Conservation (phyloP, 2,888 invertebrate species). For the Hyposoter dolosus region DNA sequence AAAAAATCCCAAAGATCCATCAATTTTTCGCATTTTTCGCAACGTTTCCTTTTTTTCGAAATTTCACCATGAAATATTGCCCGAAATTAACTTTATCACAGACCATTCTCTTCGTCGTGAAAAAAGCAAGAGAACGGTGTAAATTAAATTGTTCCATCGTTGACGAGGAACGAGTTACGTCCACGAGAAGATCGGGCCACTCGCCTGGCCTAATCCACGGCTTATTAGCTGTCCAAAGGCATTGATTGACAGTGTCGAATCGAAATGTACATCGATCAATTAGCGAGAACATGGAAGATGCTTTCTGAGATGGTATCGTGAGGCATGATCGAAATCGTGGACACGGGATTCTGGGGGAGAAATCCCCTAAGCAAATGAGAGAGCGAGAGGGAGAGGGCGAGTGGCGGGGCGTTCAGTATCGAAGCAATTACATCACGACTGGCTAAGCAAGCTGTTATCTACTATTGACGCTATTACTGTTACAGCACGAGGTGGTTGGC, state of each 20-base stretch:
- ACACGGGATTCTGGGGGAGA: not conserved
- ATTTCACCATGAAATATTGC: too few species aligned
- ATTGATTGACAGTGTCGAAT: not conserved
- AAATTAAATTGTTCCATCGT: too few species aligned
- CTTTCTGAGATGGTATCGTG: conserved; percentile 22
- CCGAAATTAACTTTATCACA: too few species aligned
- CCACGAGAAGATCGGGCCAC: too few species aligned
- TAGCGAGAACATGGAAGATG: conserved; percentile 4
- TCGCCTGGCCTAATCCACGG: too few species aligned
- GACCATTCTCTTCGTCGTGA: too few species aligned
- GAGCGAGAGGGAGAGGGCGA: conserved; percentile 14
- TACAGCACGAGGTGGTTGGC: conserved; percentile 49
- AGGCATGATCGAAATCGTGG: conserved; percentile 20
- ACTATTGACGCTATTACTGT: conserved; percentile 53
- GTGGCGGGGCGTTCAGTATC: conserved; percentile 35
- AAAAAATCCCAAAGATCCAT: too few species aligned
- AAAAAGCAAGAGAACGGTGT: too few species aligned
- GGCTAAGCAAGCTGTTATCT: conserved; percentile 64
- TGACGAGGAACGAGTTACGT: too few species aligned
- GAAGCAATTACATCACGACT: conserved; percentile 51
- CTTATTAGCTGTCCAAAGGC: too few species aligned
- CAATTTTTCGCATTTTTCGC: too few species aligned
- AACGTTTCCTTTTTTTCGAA: too few species aligned
- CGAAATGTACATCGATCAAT: conserved; percentile 6
- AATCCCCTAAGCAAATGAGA: not conserved